Evolutionary conservation across 2,888 invertebrate species (phyloP).

Genomic region (Trissolcus japonicus): DNA sequence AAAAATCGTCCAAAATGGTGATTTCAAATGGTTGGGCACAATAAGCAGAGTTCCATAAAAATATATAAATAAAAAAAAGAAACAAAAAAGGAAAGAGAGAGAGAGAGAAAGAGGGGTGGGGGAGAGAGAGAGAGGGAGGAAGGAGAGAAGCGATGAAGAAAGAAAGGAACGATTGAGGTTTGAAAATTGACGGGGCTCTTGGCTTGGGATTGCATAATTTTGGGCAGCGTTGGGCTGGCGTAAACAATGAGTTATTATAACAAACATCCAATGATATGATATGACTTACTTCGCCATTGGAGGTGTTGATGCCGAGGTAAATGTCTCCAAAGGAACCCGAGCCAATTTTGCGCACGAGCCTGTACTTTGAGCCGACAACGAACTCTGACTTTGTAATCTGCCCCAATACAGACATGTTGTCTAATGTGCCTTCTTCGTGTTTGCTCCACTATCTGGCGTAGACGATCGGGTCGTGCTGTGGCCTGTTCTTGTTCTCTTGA

Average conservation of each 20-base stretch:
- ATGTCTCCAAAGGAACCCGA: constrained; percentile 99
- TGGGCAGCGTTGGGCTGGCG: not conserved
- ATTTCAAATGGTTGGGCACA: no score
- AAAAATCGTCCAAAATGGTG: no score
- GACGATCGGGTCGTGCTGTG: constrained; percentile 21
- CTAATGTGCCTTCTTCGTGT: constrained; percentile 27
- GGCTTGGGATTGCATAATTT: constrained; percentile 10
- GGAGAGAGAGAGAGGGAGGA: not conserved
- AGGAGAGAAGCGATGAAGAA: not conserved
- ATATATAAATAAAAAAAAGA: not conserved
- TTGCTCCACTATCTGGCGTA: constrained; percentile 33
- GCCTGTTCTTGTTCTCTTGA: constrained; percentile 10
- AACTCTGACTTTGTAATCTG: constrained; percentile 80
- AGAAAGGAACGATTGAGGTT: not conserved
- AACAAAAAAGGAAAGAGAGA: not conserved
- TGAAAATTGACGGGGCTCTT: not conserved
- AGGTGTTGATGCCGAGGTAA: constrained; percentile 94
- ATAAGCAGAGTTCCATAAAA: no score
- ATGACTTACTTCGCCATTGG: constrained; percentile 90
- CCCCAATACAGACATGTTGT: constrained; percentile 62
- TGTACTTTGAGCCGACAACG: constrained; percentile 94
- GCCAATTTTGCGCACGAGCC: constrained; percentile 96
- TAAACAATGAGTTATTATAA: constrained; percentile 11
- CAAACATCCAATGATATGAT: not conserved
- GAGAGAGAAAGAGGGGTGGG: not conserved